Evolutionary conservation across 1,140 invertebrate species (phyloP), one percentile per base, ranked within the genome.

Genomic region (Asbolus verrucosus): DNA sequence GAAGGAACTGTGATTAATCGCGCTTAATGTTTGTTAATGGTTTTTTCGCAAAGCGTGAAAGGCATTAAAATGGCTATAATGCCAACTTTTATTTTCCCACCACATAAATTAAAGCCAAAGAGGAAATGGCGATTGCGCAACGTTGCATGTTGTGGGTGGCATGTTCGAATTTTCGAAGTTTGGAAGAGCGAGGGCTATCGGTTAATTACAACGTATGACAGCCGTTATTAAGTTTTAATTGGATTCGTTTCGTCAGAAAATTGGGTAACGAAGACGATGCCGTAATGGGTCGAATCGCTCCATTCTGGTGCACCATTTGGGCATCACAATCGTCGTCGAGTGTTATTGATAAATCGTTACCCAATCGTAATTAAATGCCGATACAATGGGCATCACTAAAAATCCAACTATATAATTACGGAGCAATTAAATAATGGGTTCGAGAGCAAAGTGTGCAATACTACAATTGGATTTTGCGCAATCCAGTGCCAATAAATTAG

Each of bases 391-490:
- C 33, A 36, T 36, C 33, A n/a, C 11, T 8, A 27, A 27, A n/a
- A 27, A 4, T 8, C 24, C 16, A 14, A 18, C 41, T 16, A 8
- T 36, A 19, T 62, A 62, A 62, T 62, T 62, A 62, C 14, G 3
- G n/a, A 36, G 14, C 59, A 62, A 62, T 62, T 62, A 62, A 62
- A 62, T 19, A 38, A 62, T 9, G 30, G 18, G 14, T 16, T 8
- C 21, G 24, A n/a, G 8, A n/a, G n/a, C n/a, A n/a, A n/a, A n/a
- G n/a, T n/a, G n/a, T n/a, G n/a, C n/a, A n/a, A n/a, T n/a, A n/a
- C n/a, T n/a, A 59, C 19, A 60, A 60, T 60, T 30, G 54, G 21
- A 30, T 18, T 36, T 62, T 62, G 30, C 59, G 59, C 30, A 62
- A 62, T 15, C 11, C 16, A n/a, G n/a, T n/a, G n/a, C n/a, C n/a